A percentile compares a stretch with the other conserved stretches of the same genome.
These are phyloP conservation scores for Iselma pallidipennis DNA, from an alignment of 2,888 invertebrate genomes.

Conservation along the genomic window DNA sequence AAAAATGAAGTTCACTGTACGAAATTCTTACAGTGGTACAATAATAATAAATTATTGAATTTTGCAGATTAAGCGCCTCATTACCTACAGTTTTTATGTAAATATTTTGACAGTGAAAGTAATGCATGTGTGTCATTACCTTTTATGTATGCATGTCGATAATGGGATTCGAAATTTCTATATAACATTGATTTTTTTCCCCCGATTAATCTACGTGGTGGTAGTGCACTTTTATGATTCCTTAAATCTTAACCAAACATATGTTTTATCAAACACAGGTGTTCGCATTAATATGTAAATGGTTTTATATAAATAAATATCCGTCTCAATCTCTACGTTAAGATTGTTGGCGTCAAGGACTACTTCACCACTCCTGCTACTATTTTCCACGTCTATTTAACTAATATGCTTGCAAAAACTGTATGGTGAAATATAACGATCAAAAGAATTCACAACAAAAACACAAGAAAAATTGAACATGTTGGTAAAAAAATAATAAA, in stretches of 20 bases:
- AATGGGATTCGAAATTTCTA: background rate
- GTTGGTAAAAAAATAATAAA: background rate
- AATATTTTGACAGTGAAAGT: no score
- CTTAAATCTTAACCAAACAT: constrained; percentile 27
- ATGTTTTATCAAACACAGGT: constrained; percentile 36
- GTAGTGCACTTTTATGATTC: constrained; percentile 21
- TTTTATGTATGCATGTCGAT: no score
- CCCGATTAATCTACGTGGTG: constrained; percentile 12
- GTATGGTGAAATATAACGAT: background rate
- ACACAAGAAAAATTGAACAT: background rate
- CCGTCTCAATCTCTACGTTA: background rate
- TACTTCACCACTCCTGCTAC: background rate
- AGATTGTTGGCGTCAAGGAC: background rate
- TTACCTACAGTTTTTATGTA: no score
- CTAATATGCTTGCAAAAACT: background rate
- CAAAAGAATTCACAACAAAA: background rate
- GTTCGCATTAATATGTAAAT: constrained; percentile 38
- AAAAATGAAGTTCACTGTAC: no score
- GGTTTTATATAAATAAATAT: constrained; percentile 27
- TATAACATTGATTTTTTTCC: background rate
- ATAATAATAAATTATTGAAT: no score
- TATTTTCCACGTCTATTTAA: no score
- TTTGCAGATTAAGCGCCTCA: no score
- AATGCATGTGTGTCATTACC: no score
- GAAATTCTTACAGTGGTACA: no score